Percentiles rank a stretch among this genome's conserved stretches.
Conservation (phyloP, 2,888 invertebrate genomes). For the Parapristionchus giblindavisi region DNA sequence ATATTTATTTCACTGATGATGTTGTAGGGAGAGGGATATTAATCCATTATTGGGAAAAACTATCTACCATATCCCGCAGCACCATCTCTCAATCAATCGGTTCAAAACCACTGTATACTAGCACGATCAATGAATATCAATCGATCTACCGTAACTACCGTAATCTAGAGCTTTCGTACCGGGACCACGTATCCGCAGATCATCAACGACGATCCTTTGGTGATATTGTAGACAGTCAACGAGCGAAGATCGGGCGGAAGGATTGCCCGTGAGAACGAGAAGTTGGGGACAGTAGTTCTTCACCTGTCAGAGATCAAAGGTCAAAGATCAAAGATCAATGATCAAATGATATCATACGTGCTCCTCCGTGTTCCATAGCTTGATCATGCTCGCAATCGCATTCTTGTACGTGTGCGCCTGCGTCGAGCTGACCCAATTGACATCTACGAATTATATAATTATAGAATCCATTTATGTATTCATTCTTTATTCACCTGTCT, state of each 20-base stretch:
- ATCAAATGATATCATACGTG: constrained; percentile 78
- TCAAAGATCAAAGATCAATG: too few relatives aligned
- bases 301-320: constrained; percentile 11
- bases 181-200: constrained; percentile 86
- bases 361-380: constrained; percentile 87
- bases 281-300: constrained; percentile 80
- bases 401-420: constrained; percentile 95
- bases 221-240: constrained; percentile 89
- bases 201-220: constrained; percentile 87
- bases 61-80: too few relatives aligned
- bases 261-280: constrained; percentile 85
- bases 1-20: too few relatives aligned
- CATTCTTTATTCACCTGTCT: neutral
- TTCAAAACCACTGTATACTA: too few relatives aligned
- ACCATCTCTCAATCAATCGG: too few relatives aligned
- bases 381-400: constrained; percentile 85
- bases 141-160: too few relatives aligned
- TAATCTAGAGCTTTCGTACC: constrained; percentile 75
- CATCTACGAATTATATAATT: constrained; percentile 78
- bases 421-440: constrained; percentile 96
- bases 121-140: too few relatives aligned
- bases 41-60: too few relatives aligned
- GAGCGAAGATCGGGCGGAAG: constrained; percentile 85
- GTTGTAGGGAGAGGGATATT: too few relatives aligned
- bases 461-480: too few relatives aligned